Conservation (phyloP, 2,797 vertebrate genomes). For the Poeciliopsis turneri region DNA sequence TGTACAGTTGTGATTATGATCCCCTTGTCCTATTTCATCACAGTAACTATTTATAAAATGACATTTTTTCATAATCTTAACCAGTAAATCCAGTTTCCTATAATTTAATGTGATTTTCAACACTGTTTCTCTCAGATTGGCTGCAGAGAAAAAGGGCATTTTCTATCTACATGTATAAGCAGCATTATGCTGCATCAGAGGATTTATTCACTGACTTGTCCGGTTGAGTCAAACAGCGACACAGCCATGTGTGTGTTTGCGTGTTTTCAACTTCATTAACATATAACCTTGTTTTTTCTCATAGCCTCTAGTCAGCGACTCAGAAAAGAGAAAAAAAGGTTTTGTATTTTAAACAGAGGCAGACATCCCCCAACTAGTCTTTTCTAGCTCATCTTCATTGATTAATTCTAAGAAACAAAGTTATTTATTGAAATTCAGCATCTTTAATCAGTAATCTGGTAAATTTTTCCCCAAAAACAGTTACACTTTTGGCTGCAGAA, state of each 20-base stretch:
- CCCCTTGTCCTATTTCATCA: not conserved
- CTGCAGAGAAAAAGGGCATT: not conserved
- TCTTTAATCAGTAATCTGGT: not conserved
- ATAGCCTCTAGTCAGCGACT: constrained; percentile 34
- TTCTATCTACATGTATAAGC: not conserved
- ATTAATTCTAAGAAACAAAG: not conserved
- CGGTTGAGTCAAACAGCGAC: constrained; percentile 19
- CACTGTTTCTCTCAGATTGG: not conserved
- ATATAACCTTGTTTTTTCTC: constrained; percentile 66
- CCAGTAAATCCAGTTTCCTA: not conserved
- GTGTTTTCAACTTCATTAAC: constrained; percentile 43
- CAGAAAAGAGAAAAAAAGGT: constrained; percentile 11
- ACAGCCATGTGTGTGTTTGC: constrained; percentile 1
- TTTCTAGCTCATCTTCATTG: not conserved
- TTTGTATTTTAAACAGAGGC: constrained; percentile 32
- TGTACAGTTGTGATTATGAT: not conserved
- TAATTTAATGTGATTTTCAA: not conserved
- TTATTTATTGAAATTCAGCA: not conserved
- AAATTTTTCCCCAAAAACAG: not conserved
- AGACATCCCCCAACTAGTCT: not conserved
- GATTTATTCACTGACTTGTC: constrained; percentile 22
- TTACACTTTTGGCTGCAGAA: not conserved
- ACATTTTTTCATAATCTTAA: not conserved
- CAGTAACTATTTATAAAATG: not conserved
- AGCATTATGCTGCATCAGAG: not conserved